Evolutionary conservation across 2,797 vertebrate genomes (phyloP).

Genomic region (Pyrrhura leucotis): DNA sequence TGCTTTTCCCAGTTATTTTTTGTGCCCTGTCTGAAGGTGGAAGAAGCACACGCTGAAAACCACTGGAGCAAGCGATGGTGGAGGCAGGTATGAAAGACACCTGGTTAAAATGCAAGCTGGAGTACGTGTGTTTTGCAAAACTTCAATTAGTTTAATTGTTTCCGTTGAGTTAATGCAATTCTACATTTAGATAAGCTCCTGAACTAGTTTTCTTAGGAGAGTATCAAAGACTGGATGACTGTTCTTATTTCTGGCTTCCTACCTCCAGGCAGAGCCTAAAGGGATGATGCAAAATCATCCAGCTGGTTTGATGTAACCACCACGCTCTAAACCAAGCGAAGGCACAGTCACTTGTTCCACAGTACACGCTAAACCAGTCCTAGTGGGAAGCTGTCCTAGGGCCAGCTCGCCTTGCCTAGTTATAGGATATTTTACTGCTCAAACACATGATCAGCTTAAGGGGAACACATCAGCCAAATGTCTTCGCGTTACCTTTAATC

Average conservation of each 20-base stretch:
- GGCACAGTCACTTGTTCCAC: not conserved
- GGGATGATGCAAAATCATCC: not conserved
- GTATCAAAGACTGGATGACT: not conserved
- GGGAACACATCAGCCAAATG: not conserved
- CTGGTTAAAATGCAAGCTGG: not conserved
- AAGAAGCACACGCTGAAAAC: not conserved
- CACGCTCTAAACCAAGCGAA: not conserved
- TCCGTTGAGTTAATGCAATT: not conserved
- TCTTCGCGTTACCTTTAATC: not conserved
- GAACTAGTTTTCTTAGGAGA: not conserved
- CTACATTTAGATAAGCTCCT: conserved; percentile 4
- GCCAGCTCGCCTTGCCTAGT: not conserved
- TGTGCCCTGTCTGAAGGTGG: not conserved
- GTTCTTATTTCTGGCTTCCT: not conserved
- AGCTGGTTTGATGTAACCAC: not conserved
- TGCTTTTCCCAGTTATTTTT: not conserved
- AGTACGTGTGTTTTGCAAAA: not conserved
- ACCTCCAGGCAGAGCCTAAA: not conserved
- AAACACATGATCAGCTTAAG: not conserved
- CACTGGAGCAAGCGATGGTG: not conserved
- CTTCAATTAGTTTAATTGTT: conserved; percentile 18
- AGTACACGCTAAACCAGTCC: not conserved
- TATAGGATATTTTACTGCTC: not conserved
- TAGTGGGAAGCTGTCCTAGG: not conserved
- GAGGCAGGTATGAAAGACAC: not conserved